Percentiles rank a stretch among this genome's conserved stretches.
Conservation (phyloP, 2,797 vertebrate species). For the Callimico goeldii region DNA sequence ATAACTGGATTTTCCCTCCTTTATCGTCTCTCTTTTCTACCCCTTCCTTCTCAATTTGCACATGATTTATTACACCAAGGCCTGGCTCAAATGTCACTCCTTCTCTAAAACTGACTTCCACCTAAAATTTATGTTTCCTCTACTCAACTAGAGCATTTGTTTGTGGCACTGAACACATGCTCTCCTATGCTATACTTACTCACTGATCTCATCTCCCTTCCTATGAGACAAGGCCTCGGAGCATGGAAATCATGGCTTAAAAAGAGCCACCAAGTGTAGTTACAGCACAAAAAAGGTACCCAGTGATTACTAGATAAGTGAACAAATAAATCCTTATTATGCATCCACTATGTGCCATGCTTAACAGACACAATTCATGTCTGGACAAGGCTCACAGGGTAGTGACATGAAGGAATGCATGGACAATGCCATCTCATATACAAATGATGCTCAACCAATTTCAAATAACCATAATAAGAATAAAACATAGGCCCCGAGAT, state of each 20-base stretch:
- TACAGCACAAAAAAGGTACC: neutral
- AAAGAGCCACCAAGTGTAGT: neutral
- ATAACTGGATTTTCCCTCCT: neutral
- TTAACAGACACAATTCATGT: neutral
- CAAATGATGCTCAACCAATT: neutral
- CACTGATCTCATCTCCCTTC: neutral
- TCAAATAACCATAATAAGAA: slow-evolving; percentile 36
- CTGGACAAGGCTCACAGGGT: neutral
- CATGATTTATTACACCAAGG: neutral
- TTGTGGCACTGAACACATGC: neutral
- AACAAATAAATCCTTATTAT: neutral
- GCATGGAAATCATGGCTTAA: neutral
- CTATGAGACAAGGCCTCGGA: neutral
- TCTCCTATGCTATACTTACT: neutral
- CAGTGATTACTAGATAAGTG: neutral
- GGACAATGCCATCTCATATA: neutral
- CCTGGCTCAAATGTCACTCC: neutral
- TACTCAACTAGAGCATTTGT: neutral
- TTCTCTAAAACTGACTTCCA: neutral
- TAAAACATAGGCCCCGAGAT: slow-evolving; percentile 31
- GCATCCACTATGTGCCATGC: neutral
- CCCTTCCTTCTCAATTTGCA: neutral
- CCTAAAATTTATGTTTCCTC: slow-evolving; percentile 21
- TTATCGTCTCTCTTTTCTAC: neutral
- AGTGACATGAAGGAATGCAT: neutral